A percentile compares a stretch with the other conserved stretches of the same genome.
Conservation (phyloP, 2,797 vertebrate genomes). For the Cephalopachus bancanus region DNA sequence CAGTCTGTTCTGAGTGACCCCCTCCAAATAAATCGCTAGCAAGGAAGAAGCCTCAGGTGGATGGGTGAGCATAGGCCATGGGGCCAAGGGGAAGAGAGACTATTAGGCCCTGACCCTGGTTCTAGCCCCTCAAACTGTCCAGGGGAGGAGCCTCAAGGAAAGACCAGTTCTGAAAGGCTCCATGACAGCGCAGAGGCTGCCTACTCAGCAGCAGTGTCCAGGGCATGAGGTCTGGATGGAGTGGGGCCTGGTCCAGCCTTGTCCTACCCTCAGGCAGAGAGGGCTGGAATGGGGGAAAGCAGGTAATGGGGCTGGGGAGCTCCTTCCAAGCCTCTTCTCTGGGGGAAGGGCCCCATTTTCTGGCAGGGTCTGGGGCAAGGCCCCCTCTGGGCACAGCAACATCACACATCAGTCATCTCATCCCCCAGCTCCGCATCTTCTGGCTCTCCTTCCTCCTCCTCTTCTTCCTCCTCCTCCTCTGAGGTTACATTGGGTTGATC, state of each 20-base stretch:
- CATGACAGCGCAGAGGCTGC: background rate
- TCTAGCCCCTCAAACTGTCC: background rate
- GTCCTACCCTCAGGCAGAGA: slow-evolving; percentile 36
- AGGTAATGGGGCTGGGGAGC: slow-evolving; percentile 34
- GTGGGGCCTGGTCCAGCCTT: slow-evolving; percentile 28
- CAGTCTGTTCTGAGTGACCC: background rate
- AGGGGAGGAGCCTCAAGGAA: background rate
- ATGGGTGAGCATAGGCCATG: background rate
- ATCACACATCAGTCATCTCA: slow-evolving; percentile 99
- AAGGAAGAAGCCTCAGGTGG: background rate
- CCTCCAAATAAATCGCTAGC: background rate
- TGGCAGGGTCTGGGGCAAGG: slow-evolving; percentile 14
- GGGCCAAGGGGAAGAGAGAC: slow-evolving; percentile 30
- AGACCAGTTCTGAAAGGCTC: slow-evolving; percentile 57
- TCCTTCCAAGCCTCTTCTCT: slow-evolving; percentile 66
- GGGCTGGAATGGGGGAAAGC: slow-evolving; percentile 56
- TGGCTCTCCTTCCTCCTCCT: slow-evolving; percentile 90
- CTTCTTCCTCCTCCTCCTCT: slow-evolving; percentile 96
- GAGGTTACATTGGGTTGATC: slow-evolving; percentile 96
- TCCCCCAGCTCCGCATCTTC: slow-evolving; percentile 96
- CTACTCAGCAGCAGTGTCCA: slow-evolving; percentile 73
- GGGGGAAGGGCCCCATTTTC: background rate
- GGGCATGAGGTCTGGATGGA: slow-evolving; percentile 41
- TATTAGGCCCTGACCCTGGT: background rate
- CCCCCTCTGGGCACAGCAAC: background rate